Conservation (phyloP, 2,797 vertebrate species). For the Sebastes alutus region DNA sequence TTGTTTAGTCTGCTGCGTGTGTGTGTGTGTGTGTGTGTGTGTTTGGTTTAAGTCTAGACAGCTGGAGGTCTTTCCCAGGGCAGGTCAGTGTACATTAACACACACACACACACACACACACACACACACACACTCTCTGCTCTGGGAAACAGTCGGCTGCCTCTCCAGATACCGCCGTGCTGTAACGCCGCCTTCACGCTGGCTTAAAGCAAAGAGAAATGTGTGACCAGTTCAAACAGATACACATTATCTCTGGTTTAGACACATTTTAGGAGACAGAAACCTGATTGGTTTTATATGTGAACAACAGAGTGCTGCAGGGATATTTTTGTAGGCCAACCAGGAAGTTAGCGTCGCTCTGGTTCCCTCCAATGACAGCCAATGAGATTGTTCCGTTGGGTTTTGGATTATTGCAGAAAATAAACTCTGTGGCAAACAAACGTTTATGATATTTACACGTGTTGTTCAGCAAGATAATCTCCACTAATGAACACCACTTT, state of each 20-base stretch:
- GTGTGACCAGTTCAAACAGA: neutral
- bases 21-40: conserved; percentile 24
- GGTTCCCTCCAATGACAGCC: too few species aligned
- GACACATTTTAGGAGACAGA: neutral
- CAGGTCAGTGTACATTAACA: conserved; percentile 18
- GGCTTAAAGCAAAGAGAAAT: neutral
- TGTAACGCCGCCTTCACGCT: neutral
- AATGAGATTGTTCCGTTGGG: too few species aligned
- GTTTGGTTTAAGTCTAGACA: conserved; percentile 72
- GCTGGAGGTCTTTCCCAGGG: conserved; percentile 64
- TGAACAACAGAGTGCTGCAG: neutral
- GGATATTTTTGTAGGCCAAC: too few species aligned
- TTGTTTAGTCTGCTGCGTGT: conserved; percentile 59
- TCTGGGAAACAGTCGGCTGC: neutral
- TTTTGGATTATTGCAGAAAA: too few species aligned
- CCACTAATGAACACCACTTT: too few species aligned
- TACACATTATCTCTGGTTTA: neutral
- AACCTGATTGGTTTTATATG: neutral
- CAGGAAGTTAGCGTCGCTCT: too few species aligned
- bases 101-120: conserved; percentile 5
- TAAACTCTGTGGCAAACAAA: too few species aligned
- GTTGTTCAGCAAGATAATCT: too few species aligned
- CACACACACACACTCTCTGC: neutral
- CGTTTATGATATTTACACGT: too few species aligned
- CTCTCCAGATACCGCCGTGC: neutral